These are phyloP conservation scores for Adela reaumurella DNA, from an alignment of 2,888 invertebrate species.

Conservation along the genomic window DNA sequence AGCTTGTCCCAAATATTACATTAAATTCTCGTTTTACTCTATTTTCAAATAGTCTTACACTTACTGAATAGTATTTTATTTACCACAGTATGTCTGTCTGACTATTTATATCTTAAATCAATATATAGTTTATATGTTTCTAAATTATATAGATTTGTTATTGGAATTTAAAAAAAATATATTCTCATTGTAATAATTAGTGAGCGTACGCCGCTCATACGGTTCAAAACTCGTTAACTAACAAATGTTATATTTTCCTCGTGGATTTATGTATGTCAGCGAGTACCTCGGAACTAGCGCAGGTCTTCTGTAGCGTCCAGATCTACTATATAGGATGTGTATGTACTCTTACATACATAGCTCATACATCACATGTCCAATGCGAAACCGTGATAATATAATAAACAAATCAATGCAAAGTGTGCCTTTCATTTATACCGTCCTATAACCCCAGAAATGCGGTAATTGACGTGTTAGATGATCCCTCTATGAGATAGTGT, in stretches of 20 bases:
- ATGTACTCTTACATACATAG: slow-evolving; percentile 11
- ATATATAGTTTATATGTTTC: neutral
- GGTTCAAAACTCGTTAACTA: no score
- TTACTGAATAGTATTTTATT: neutral
- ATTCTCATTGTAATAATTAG: no score
- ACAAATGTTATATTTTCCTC: no score
- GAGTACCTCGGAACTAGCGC: neutral
- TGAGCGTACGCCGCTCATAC: no score
- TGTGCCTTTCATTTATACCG: neutral
- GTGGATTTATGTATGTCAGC: neutral
- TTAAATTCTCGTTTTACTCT: neutral
- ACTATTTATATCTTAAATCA: neutral
- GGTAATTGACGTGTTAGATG: no score
- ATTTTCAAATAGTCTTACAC: neutral
- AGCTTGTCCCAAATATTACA: neutral
- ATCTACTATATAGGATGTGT: neutral
- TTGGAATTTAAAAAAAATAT: neutral
- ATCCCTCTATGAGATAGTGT: no score
- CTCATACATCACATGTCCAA: slow-evolving; percentile 14
- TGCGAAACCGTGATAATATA: slow-evolving; percentile 18
- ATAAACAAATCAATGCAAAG: slow-evolving; percentile 12
- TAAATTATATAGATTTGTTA: neutral
- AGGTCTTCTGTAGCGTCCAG: neutral
- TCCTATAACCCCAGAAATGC: no score
- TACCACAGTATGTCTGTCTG: neutral